Evolutionary conservation across 2,888 invertebrate species (phyloP).

Genomic region (Phaonia tiefii): DNA sequence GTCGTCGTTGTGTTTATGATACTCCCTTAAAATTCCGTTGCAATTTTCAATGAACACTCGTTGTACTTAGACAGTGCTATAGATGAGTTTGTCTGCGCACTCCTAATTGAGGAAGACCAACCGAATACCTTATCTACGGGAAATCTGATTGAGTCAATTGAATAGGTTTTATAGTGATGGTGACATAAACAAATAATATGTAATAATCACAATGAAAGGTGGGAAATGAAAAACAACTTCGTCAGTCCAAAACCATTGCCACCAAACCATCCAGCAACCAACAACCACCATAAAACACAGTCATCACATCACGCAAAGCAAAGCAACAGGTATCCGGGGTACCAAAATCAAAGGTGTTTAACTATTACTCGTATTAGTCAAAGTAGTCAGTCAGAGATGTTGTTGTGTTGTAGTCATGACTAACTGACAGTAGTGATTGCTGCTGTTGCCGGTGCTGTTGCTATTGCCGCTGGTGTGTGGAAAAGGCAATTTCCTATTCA

Average conservation of each 20-base stretch:
- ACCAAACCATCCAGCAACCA: neutral
- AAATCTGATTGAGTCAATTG: neutral
- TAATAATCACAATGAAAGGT: slow-evolving; percentile 1
- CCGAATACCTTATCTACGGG: neutral
- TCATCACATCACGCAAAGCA: neutral
- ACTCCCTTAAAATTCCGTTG: slow-evolving; percentile 23
- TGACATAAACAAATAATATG: slow-evolving; percentile 31
- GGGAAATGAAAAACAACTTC: neutral
- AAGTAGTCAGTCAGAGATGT: neutral
- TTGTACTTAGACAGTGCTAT: neutral
- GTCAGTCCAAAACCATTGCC: neutral
- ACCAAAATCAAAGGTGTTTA: neutral
- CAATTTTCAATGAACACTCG: slow-evolving; percentile 14
- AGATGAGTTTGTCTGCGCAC: too few relatives aligned
- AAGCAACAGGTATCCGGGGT: slow-evolving; percentile 6
- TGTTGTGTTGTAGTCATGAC: neutral
- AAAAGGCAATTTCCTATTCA: slow-evolving; percentile 29
- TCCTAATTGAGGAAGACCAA: neutral
- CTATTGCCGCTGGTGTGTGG: neutral
- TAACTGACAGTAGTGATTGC: neutral
- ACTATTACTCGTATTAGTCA: neutral
- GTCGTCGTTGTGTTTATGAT: neutral
- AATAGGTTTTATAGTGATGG: slow-evolving; percentile 10
- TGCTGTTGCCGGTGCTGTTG: neutral
- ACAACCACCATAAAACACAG: neutral